Conservation (phyloP, 2,888 invertebrate genomes). For the Drosophila robusta region DNA sequence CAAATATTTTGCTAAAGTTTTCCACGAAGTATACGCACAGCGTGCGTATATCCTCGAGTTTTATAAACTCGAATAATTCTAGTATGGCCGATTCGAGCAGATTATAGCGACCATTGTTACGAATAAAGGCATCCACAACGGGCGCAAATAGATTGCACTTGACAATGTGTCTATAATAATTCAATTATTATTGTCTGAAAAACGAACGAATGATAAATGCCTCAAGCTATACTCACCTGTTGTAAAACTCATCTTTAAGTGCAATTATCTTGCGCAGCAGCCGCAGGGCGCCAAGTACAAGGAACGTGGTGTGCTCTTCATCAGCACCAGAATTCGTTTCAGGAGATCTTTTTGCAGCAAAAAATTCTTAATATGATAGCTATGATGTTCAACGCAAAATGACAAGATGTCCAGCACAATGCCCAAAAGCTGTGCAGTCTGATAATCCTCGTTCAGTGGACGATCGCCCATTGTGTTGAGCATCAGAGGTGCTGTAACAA, state of each 20-base stretch:
- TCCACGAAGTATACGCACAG: slow-evolving; percentile 97
- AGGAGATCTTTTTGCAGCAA: slow-evolving; percentile 98
- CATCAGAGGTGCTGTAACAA: slow-evolving; percentile 91
- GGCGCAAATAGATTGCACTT: slow-evolving; percentile 97
- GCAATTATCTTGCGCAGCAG: slow-evolving; percentile 99
- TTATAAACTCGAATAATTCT: slow-evolving; percentile 99
- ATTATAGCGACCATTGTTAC: slow-evolving; percentile 99
- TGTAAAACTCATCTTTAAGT: slow-evolving; percentile 99
- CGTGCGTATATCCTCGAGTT: slow-evolving; percentile 95
- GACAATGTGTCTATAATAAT: slow-evolving; percentile 91
- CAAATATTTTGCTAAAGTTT: slow-evolving; percentile 97
- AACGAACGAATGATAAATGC: too few species aligned
- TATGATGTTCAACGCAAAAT: slow-evolving; percentile 99
- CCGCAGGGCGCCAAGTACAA: slow-evolving; percentile 97
- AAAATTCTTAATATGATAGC: slow-evolving; percentile 99
- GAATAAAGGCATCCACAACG: slow-evolving; percentile 97
- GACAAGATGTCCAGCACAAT: slow-evolving; percentile 97
- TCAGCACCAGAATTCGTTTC: slow-evolving; percentile 96
- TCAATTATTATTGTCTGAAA: neutral
- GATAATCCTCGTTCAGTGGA: slow-evolving; percentile 97
- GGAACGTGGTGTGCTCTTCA: slow-evolving; percentile 98
- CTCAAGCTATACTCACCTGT: slow-evolving; percentile 85
- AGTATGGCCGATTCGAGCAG: slow-evolving; percentile 99
- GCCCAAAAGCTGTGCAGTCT: slow-evolving; percentile 97
- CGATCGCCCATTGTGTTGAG: slow-evolving; percentile 96